Evolutionary conservation across 2,797 vertebrate genomes (phyloP), one percentile per base, ranked within the genome.

Genomic region (Girardinus metallicus): DNA sequence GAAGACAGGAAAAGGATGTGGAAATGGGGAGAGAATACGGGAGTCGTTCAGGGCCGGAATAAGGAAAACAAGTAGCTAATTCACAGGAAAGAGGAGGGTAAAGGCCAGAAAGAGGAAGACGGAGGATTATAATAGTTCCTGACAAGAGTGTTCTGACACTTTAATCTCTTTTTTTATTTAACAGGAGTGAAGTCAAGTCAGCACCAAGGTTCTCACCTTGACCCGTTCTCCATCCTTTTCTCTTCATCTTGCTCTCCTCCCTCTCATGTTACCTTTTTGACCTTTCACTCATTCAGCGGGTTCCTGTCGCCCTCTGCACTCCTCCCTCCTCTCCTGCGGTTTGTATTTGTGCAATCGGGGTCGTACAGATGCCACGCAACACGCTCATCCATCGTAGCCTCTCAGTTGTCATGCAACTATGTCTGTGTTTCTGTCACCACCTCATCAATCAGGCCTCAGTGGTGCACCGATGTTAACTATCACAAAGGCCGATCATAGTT

Each of bases 381-480:
- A 74, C 39, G 2, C 60, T 83, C 83, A 88, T 88, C 79, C 80
- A 73, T 75, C 60, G 46, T 79, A 75, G 83, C 76, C 83, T 86
- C 81, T 80, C 78, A 82, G 80, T 51, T 87, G 87, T 88, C 88
- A 83, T 81, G 84, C 76, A 76, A 91, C 91, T 90, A 90, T 80
- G 81, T 80, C 79, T 31, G 75, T 21, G 70, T 73, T 34, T 26
- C 85, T 91, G 88, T 94, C 89, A 43, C 31, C 93, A 89, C 90
- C 86, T 91, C 92, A 90, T 95, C 91, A 77, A 81, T 95, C 93
- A 89, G 77, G 73, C 18, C 53, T 70, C 77, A 78, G 79, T 80
- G 85, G 71, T 81, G 78, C 51, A 11, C 41, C 5, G 53, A 60
- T 31, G 55, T 36, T 1, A 75, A 74, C n/a, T 12, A 21, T n/a